A percentile compares a stretch with the other conserved stretches of the same genome.
Evolutionary conservation across 1,140 invertebrate genomes (phyloP).

Genomic region (Diabrotica undecimpunctata): DNA sequence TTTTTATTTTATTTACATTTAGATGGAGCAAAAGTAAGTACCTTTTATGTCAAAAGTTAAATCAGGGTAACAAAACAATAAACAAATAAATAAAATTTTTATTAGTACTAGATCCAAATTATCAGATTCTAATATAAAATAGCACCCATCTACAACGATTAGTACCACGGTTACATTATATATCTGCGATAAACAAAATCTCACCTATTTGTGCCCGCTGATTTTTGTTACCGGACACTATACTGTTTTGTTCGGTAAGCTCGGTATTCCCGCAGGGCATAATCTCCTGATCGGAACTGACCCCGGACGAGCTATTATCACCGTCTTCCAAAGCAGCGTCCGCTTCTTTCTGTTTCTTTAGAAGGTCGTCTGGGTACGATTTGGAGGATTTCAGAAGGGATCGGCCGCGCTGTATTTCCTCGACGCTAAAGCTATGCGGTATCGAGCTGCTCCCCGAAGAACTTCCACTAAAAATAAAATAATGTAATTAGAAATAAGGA

Average conservation of each 20-base stretch:
- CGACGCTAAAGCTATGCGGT: slow-evolving; percentile 79
- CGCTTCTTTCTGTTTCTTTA: slow-evolving; percentile 55
- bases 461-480: slow-evolving; percentile 56
- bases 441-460: slow-evolving; percentile 70
- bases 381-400: slow-evolving; percentile 79
- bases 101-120: no score
- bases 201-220: slow-evolving; percentile 39
- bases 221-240: slow-evolving; percentile 37
- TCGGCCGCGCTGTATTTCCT: slow-evolving; percentile 81
- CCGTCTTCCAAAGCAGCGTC: slow-evolving; percentile 64
- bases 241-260: slow-evolving; percentile 37
- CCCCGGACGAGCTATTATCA: slow-evolving; percentile 82
- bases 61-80: no score
- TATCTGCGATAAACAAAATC: not conserved
- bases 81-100: no score
- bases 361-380: slow-evolving; percentile 77
- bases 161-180: no score
- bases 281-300: slow-evolving; percentile 80
- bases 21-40: no score
- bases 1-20: no score
- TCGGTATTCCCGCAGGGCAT: slow-evolving; percentile 45
- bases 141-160: no score
- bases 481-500: not conserved
- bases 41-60: no score
- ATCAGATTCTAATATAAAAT: no score